Evolutionary conservation across 2,797 vertebrate species (phyloP).

Genomic region (Cynopterus sphinx): DNA sequence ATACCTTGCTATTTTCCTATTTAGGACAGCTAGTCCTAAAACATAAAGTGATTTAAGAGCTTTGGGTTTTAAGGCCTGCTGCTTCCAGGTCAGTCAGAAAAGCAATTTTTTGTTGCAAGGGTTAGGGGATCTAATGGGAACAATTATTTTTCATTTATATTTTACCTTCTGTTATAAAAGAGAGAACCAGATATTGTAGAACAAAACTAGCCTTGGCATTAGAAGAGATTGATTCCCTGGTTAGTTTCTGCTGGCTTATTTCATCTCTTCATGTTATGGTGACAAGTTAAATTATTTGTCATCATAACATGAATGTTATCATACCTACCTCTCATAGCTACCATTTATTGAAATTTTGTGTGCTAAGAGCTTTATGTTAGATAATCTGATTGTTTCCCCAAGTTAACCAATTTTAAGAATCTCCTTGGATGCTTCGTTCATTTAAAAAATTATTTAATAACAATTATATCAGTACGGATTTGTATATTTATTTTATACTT

Average conservation of each 20-base stretch:
- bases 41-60: neutral
- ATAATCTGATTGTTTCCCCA: constrained; percentile 5
- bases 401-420: constrained; percentile 33
- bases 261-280: neutral
- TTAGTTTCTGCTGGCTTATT: constrained; percentile 18
- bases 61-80: neutral
- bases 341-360: constrained; percentile 41
- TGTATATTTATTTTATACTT: neutral
- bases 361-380: constrained; percentile 8
- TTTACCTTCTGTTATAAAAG: constrained; percentile 35
- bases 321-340: constrained; percentile 3
- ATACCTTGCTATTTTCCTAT: neutral
- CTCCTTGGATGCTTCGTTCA: neutral
- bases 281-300: neutral
- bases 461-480: neutral
- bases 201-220: neutral
- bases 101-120: neutral
- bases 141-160: constrained; percentile 21
- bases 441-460: neutral
- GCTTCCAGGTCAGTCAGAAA: neutral
- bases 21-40: neutral
- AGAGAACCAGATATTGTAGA: neutral
- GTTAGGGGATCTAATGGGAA: neutral
- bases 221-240: constrained; percentile 23
- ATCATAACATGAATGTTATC: neutral